A percentile compares a stretch with the other conserved stretches of the same genome.
phyloP scores from a whole-genome alignment of 2,888 invertebrate genomes.

The Neoaliturus tenellus region DNA sequence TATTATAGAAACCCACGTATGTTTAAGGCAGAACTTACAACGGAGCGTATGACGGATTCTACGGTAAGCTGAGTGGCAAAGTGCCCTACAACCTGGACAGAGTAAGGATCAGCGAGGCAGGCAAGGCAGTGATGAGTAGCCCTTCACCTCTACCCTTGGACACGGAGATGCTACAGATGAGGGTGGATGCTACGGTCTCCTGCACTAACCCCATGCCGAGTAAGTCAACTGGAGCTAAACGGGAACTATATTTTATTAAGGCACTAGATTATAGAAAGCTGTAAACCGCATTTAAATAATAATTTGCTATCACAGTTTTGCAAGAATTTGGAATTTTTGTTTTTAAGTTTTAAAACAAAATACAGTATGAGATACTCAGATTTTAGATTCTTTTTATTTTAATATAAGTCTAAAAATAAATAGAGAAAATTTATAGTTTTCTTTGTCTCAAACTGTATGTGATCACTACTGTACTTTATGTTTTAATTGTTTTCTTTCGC shows the following conservation, averaged over 20 bases:
- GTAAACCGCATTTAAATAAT: too few relatives aligned
- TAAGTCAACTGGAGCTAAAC: too few relatives aligned
- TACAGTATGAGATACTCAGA: too few relatives aligned
- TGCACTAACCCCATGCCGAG: neutral
- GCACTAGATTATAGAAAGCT: too few relatives aligned
- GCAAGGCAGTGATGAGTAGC: neutral
- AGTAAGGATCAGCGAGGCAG: slow-evolving; percentile 5
- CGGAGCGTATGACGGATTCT: slow-evolving; percentile 24
- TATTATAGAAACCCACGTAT: neutral
- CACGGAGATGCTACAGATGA: neutral
- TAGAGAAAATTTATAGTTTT: too few relatives aligned
- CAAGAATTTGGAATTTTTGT: too few relatives aligned
- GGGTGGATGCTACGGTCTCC: neutral
- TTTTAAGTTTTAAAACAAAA: too few relatives aligned
- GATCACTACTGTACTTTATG: neutral
- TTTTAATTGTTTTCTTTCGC: neutral
- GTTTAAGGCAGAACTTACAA: slow-evolving; percentile 19
- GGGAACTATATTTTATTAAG: too few relatives aligned
- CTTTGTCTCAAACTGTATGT: too few relatives aligned
- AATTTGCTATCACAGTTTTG: too few relatives aligned
- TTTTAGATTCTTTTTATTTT: too few relatives aligned
- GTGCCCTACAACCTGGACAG: neutral
- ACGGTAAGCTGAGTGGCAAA: neutral
- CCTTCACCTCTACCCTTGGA: neutral
- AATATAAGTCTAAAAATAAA: too few relatives aligned